Base-by-base conservation (phyloP, 2,797 vertebrate species). In the Tenualosa ilisha region DNA sequence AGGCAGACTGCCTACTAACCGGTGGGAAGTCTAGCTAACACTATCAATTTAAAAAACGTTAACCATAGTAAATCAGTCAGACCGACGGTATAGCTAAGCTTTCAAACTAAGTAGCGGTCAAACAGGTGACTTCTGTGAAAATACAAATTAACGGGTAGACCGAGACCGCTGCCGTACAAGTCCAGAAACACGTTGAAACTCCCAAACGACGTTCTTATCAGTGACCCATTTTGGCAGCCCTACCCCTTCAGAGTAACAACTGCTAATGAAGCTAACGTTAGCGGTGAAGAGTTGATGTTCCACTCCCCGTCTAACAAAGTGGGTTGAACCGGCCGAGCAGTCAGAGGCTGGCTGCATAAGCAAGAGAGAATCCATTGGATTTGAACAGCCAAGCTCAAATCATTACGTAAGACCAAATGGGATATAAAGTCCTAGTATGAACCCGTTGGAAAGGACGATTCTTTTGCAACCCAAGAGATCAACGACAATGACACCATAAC, bases 181-280 rank as follows among this genome's bases (percentile, higher is more conserved):
- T 79, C 72, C 72, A 79, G 72, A 40, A 37, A 79, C 72, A 79
- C 37, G 17, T 79, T 20, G 5, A 46, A 79, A 79, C 72, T 79
- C 72, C 59, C 40, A 79, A 46, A 79, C 12, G 26, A 65, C n/a
- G 24, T 22, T 75, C 68, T 75, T 46, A 79, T 79, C 72, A 46
- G 5, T 79, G 15, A 46, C 72, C 37, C 40, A 79, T 22, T 79
- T 79, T 79, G 37, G 17, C 5, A 40, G 72, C 40, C 72, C 72
- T 79, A 79, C 72, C 72, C 72, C 72, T 15, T 79, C 72, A 4
- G 72, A 43, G 17, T 22, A 40, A 22, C 40, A 43, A 17, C 37
- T 46, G 72, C 72, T 79, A 79, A 43, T 46, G 12, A 37, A 79
- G 15, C 72, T 79, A 79, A 7, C n/a, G n/a, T 63, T 8, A 63